Percentiles rank a stretch among this genome's conserved stretches.
These are phyloP conservation scores for Drosophila neonasuta DNA, from an alignment of 2,888 invertebrate species.

Conservation along the genomic window DNA sequence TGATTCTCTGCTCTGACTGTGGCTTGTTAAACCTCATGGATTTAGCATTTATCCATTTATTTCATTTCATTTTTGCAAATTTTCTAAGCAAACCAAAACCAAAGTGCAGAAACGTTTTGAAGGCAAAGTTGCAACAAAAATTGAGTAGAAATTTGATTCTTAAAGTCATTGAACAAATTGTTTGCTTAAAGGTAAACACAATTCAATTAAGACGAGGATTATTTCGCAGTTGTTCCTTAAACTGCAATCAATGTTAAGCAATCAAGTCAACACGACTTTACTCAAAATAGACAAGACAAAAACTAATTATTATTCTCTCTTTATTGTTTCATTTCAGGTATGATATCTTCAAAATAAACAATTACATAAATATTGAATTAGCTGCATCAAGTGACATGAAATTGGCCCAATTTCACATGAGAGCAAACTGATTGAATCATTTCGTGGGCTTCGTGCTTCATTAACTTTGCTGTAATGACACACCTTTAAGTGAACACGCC, in stretches of 20 bases:
- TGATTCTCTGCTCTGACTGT: not conserved
- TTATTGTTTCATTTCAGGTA: not conserved
- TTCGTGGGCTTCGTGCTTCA: constrained; percentile 1
- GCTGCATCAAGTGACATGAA: not conserved
- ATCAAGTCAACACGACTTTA: not conserved
- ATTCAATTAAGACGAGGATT: not conserved
- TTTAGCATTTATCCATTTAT: constrained; percentile 25
- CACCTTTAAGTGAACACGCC: constrained; percentile 23
- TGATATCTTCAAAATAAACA: not conserved
- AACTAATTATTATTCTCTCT: not conserved
- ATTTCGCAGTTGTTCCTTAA: not conserved
- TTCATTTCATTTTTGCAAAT: constrained; percentile 16
- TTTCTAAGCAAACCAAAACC: constrained; percentile 4
- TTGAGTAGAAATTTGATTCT: constrained; percentile 5
- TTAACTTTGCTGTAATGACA: constrained; percentile 10
- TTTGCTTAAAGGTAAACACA: not conserved
- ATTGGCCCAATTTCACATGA: constrained; percentile 2
- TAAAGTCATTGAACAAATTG: not conserved
- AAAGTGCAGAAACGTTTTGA: constrained; percentile 6
- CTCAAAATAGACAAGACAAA: not conserved
- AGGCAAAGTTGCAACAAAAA: constrained; percentile 2
- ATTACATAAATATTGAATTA: not conserved
- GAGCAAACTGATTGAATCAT: constrained; percentile 33
- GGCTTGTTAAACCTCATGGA: constrained; percentile 9
- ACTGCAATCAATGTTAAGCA: not conserved